Conservation (phyloP, 1,140 invertebrate species). For the Zaprionus kolodkinae region DNA sequence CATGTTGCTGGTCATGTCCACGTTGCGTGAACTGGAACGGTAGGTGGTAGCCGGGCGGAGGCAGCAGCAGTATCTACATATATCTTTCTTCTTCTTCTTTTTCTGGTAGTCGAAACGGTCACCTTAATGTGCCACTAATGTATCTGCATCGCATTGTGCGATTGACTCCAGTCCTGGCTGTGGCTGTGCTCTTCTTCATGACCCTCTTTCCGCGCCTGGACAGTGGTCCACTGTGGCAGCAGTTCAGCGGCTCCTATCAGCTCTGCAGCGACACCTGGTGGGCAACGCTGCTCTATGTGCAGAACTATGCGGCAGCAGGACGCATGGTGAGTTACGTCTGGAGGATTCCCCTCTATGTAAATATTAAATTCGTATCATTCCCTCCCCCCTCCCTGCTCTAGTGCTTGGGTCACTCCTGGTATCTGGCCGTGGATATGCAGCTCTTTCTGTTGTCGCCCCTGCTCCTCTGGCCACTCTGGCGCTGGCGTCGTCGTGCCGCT, state of each 20-base stretch:
- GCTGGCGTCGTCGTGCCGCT: constrained; percentile 84
- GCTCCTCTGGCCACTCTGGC: constrained; percentile 89
- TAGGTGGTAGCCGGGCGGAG: constrained; percentile 14
- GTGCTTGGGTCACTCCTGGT: constrained; percentile 96
- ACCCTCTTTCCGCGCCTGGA: constrained; percentile 63
- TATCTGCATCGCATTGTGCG: constrained; percentile 79
- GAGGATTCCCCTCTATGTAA: background rate
- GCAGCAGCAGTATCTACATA: too few species aligned
- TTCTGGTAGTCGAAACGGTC: constrained; percentile 42
- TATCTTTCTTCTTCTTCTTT: background rate
- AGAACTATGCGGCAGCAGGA: constrained; percentile 75
- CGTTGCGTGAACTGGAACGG: constrained; percentile 88
- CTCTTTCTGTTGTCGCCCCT: constrained; percentile 91
- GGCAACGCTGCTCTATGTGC: constrained; percentile 76
- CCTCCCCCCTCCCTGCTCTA: too few species aligned
- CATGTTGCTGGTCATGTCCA: constrained; percentile 87
- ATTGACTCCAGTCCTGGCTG: constrained; percentile 68
- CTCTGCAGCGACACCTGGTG: constrained; percentile 74
- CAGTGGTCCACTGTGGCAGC: constrained; percentile 72
- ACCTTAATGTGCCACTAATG: constrained; percentile 71
- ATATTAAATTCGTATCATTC: too few species aligned
- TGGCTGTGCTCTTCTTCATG: constrained; percentile 71
- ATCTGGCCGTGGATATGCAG: constrained; percentile 94
- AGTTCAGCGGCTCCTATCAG: constrained; percentile 50
- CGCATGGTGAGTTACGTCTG: constrained; percentile 58